These are phyloP conservation scores for Xenus cinereus DNA, from an alignment of 2,113 vertebrate genomes.

Conservation along the genomic window DNA sequence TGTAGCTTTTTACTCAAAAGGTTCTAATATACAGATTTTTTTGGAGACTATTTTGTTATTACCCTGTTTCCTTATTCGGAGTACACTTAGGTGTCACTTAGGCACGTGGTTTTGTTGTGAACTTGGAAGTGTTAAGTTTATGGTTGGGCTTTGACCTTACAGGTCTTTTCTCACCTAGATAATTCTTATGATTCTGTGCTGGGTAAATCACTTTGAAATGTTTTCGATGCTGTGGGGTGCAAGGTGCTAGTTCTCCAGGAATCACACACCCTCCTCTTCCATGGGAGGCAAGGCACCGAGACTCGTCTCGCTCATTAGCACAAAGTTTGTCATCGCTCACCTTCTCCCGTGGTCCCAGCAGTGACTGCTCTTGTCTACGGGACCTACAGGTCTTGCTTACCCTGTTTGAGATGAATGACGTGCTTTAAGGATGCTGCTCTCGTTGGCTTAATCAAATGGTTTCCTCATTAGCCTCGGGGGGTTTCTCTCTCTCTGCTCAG, in stretches of 20 bases:
- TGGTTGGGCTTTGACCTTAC: neutral
- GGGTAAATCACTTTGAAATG: neutral
- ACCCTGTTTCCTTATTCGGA: neutral
- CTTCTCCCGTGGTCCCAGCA: neutral
- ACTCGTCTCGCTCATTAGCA: neutral
- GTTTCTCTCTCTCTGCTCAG: neutral
- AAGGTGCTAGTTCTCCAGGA: neutral
- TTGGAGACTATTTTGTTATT: neutral
- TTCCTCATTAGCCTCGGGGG: neutral
- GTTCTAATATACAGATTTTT: neutral
- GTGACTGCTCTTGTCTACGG: neutral
- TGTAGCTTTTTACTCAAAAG: neutral
- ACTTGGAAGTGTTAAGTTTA: neutral
- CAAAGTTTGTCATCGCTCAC: neutral
- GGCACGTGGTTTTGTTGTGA: neutral
- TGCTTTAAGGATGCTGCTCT: slow-evolving; percentile 47
- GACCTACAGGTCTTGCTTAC: slow-evolving; percentile 5
- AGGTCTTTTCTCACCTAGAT: neutral
- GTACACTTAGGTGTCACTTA: neutral
- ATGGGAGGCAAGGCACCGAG: neutral
- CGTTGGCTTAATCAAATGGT: neutral
- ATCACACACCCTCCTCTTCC: neutral
- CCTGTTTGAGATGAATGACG: neutral
- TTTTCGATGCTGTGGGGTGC: neutral
- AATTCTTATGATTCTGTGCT: neutral